Percentiles rank a stretch among this genome's conserved stretches.
phyloP scores from a whole-genome alignment of 1,140 invertebrate species.

The Ceratosolen fusciceps region DNA sequence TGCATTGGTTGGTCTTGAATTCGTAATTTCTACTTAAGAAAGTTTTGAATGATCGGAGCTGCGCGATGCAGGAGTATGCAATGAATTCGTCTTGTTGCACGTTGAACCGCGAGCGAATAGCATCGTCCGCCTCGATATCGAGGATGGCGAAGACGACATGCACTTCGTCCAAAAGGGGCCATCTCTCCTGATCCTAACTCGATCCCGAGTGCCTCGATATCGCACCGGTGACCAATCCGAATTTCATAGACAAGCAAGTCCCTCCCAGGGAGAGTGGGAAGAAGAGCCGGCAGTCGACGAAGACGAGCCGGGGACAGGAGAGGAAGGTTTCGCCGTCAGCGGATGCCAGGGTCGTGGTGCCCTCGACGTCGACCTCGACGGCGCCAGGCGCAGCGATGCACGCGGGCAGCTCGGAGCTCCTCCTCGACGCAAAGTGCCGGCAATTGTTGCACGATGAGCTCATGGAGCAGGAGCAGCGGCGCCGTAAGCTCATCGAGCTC shows the following conservation, averaged over 20 bases:
- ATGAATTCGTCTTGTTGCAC: slow-evolving; percentile 10
- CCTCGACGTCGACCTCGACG: slow-evolving; percentile 8
- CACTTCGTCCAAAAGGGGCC: background rate
- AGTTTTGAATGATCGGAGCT: background rate
- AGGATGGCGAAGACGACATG: background rate
- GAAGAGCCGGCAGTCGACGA: background rate
- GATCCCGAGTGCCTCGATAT: slow-evolving; percentile 28
- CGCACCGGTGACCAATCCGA: background rate
- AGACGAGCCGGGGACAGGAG: background rate
- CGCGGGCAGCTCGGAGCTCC: slow-evolving; percentile 36
- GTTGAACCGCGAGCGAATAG: background rate
- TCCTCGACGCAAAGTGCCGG: slow-evolving; percentile 34
- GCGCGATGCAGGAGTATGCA: slow-evolving; percentile 10
- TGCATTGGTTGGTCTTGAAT: too few relatives aligned
- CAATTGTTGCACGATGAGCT: slow-evolving; percentile 54
- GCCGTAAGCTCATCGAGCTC: slow-evolving; percentile 80
- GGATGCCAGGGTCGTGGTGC: slow-evolving; percentile 27
- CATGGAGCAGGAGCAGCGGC: slow-evolving; percentile 78
- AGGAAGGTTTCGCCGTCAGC: background rate
- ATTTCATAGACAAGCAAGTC: background rate
- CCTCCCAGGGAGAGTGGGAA: background rate
- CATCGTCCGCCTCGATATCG: slow-evolving; percentile 7
- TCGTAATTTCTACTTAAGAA: too few relatives aligned
- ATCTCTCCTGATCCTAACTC: slow-evolving; percentile 46
- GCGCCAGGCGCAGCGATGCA: slow-evolving; percentile 35